Evolutionary conservation across 2,888 invertebrate genomes (phyloP).

Genomic region (Synanthedon tipuliformis): DNA sequence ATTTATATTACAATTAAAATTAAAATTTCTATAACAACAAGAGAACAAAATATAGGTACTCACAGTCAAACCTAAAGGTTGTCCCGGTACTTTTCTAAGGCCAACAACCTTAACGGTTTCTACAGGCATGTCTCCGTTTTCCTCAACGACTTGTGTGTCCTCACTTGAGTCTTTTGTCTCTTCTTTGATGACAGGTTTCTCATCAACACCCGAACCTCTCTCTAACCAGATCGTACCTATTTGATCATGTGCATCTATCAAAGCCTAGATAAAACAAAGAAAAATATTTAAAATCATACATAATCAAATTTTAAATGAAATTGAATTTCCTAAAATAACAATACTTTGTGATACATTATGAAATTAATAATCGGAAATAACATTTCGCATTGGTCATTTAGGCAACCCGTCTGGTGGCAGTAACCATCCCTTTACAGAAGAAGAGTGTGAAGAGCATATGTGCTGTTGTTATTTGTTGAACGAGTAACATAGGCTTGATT

Average conservation of each 20-base stretch:
- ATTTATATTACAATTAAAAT: not conserved
- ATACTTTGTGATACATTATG: not conserved
- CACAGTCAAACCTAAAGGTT: slow-evolving; percentile 86
- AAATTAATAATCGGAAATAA: no score
- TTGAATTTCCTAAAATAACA: not conserved
- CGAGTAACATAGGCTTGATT: no score
- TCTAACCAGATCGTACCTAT: slow-evolving; percentile 76
- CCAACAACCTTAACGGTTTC: slow-evolving; percentile 90
- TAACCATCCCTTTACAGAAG: no score
- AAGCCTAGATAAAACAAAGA: slow-evolving; percentile 60
- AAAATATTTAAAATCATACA: no score
- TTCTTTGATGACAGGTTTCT: slow-evolving; percentile 40
- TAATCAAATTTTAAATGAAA: no score
- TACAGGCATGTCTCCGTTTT: slow-evolving; percentile 76
- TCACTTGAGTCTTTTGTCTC: slow-evolving; percentile 35
- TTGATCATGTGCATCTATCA: slow-evolving; percentile 90
- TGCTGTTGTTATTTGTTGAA: no score
- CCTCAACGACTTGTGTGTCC: slow-evolving; percentile 35
- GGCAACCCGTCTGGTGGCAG: no score
- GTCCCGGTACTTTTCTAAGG: slow-evolving; percentile 84
- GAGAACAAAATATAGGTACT: slow-evolving; percentile 22
- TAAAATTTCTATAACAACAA: not conserved
- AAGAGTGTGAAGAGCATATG: no score
- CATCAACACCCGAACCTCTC: slow-evolving; percentile 65
- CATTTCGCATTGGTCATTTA: no score